These are phyloP conservation scores for Triplophysa yarkandensis DNA, from an alignment of 2,797 vertebrate species.

Conservation along the genomic window DNA sequence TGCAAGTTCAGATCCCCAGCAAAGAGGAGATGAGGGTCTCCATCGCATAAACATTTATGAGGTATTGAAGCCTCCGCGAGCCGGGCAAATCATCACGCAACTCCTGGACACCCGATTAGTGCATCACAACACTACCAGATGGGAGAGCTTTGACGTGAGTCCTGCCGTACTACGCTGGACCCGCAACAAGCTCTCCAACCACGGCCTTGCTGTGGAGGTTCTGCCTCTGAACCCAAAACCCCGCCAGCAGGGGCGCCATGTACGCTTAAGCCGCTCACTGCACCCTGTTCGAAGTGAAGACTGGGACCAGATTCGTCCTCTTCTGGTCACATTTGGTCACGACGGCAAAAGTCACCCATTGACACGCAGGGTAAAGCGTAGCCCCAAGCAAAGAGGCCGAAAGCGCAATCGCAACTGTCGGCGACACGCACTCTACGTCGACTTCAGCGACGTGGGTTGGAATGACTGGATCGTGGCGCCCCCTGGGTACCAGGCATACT, in stretches of 20 bases:
- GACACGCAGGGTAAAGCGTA: slow-evolving; percentile 86
- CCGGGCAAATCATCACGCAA: slow-evolving; percentile 87
- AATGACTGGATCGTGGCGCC: slow-evolving; percentile 99
- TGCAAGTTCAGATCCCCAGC: slow-evolving; percentile 55
- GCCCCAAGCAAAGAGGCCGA: slow-evolving; percentile 83
- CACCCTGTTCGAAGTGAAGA: slow-evolving; percentile 82
- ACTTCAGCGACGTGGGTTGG: slow-evolving; percentile 99
- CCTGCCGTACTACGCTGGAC: slow-evolving; percentile 96
- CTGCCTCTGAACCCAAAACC: slow-evolving; percentile 83
- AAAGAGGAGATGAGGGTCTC: slow-evolving; percentile 75
- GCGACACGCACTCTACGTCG: slow-evolving; percentile 94
- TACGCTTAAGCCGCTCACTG: slow-evolving; percentile 93
- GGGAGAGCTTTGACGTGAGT: slow-evolving; percentile 98
- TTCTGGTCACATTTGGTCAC: slow-evolving; percentile 96
- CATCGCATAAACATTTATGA: slow-evolving; percentile 98
- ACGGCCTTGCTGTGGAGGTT: slow-evolving; percentile 93
- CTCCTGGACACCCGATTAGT: slow-evolving; percentile 96
- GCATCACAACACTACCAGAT: slow-evolving; percentile 86
- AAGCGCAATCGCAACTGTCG: slow-evolving; percentile 95
- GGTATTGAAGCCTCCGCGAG: slow-evolving; percentile 86
- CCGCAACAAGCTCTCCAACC: slow-evolving; percentile 87
- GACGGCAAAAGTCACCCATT: slow-evolving; percentile 92
- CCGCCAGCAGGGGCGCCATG: slow-evolving; percentile 85
- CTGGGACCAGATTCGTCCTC: slow-evolving; percentile 94
- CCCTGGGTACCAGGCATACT: slow-evolving; percentile 97